Conservation (phyloP, 2,113 vertebrate species). For the Sisor rabdophorus region DNA sequence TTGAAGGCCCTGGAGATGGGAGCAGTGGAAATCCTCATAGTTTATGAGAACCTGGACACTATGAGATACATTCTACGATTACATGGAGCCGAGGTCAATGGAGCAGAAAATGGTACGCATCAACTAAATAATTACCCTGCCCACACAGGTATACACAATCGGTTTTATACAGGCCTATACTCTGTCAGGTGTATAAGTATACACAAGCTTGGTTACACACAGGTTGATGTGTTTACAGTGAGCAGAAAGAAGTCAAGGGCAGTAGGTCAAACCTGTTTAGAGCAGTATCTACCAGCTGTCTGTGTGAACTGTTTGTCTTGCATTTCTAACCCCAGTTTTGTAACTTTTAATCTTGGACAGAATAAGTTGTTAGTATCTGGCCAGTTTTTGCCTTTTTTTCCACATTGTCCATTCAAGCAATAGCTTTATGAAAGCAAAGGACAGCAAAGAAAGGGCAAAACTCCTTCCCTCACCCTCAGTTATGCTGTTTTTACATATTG, state of each 20-base stretch:
- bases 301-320: background rate
- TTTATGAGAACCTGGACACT: slow-evolving; percentile 98
- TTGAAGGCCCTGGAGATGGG: slow-evolving; percentile 99
- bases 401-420: too few species aligned
- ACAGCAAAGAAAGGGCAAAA: too few species aligned
- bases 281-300: background rate
- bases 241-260: background rate
- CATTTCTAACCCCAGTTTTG: background rate
- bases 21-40: slow-evolving; percentile 98
- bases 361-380: too few species aligned
- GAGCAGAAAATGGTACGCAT: slow-evolving; percentile 67
- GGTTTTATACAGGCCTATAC: background rate
- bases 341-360: background rate
- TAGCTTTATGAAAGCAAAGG: too few species aligned
- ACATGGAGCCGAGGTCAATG: slow-evolving; percentile 88
- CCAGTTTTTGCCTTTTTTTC: too few species aligned
- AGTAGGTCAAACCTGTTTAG: background rate
- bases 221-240: background rate
- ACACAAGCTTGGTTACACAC: background rate
- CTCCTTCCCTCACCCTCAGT: too few species aligned
- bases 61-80: slow-evolving; percentile 98
- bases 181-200: background rate
- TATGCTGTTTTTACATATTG: too few species aligned
- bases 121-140: too few species aligned
- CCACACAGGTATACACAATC: background rate